phyloP scores from a whole-genome alignment of 1,140 invertebrate genomes.

The Zaprionus taronus region DNA sequence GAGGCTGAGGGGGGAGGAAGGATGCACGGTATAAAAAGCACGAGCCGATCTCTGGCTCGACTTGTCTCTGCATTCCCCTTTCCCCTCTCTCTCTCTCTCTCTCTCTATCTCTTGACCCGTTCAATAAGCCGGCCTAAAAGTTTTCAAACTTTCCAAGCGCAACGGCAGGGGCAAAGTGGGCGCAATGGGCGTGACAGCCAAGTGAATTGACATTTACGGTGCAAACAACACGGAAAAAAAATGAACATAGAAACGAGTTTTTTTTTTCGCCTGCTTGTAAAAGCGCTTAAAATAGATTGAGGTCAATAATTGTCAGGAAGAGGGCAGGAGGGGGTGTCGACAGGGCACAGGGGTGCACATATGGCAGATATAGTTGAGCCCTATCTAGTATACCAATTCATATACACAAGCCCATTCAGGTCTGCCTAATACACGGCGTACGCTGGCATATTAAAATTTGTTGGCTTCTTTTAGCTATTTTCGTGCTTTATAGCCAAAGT shows the following conservation, averaged over 20 bases:
- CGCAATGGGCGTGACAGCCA: slow-evolving; percentile 28
- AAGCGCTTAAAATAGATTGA: slow-evolving; percentile 73
- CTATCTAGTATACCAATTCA: slow-evolving; percentile 57
- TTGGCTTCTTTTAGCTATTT: slow-evolving; percentile 46
- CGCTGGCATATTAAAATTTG: slow-evolving; percentile 22
- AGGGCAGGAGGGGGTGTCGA: slow-evolving; percentile 34
- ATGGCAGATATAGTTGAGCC: slow-evolving; percentile 7
- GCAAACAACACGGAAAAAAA: slow-evolving; percentile 23
- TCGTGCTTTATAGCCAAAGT: slow-evolving; percentile 73
- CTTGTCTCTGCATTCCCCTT: slow-evolving; percentile 24
- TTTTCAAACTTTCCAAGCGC: slow-evolving; percentile 36
- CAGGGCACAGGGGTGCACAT: not conserved
- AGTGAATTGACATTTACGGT: slow-evolving; percentile 51
- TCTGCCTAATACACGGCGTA: slow-evolving; percentile 16
- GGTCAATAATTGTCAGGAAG: slow-evolving; percentile 68
- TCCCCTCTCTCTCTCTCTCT: too few relatives aligned
- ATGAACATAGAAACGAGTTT: slow-evolving; percentile 20
- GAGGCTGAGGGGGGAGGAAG: slow-evolving; percentile 1
- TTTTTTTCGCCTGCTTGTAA: slow-evolving; percentile 25
- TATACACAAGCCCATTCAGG: slow-evolving; percentile 52
- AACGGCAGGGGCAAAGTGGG: not conserved
- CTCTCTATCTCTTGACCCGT: not conserved
- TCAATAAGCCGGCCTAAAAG: slow-evolving; percentile 45
- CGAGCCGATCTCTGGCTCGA: slow-evolving; percentile 63
- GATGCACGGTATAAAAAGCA: slow-evolving; percentile 30